phyloP scores from a whole-genome alignment of 2,888 invertebrate species.

The Agonopterix arenella region DNA sequence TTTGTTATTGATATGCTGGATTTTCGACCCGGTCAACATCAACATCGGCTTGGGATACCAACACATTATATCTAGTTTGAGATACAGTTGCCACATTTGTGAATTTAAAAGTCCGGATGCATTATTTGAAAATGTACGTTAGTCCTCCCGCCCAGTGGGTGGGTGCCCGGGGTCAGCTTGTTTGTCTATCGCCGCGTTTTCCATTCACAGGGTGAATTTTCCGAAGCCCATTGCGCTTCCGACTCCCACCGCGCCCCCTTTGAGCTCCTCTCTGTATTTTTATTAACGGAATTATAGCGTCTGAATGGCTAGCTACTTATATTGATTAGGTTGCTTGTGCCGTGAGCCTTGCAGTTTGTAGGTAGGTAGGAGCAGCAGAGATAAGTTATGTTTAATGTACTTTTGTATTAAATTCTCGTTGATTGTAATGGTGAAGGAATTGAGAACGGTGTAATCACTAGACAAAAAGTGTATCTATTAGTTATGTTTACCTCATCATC shows the following conservation, averaged over 20 bases:
- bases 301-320: conserved; percentile 66
- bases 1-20: conserved; percentile 10
- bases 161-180: conserved; percentile 58
- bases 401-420: no score
- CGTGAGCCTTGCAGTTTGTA: no score
- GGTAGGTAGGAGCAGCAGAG: no score
- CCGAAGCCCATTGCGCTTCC: conserved; percentile 69
- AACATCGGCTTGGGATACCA: background rate
- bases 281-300: conserved; percentile 72
- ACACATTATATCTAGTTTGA: conserved; percentile 10
- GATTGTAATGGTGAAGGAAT: no score
- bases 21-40: background rate
- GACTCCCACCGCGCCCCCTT: conserved; percentile 41
- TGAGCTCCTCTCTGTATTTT: conserved; percentile 65
- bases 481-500: no score
- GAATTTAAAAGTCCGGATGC: conserved; percentile 45
- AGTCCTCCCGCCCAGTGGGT: conserved; percentile 20
- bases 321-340: conserved; percentile 53
- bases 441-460: no score
- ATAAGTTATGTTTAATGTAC: no score
- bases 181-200: conserved; percentile 75
- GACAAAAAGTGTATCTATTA: no score
- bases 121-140: conserved; percentile 71
- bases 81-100: conserved; percentile 18
- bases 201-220: conserved; percentile 74